phyloP scores from a whole-genome alignment of 2,113 vertebrate genomes.

The Plecotus auritus region DNA sequence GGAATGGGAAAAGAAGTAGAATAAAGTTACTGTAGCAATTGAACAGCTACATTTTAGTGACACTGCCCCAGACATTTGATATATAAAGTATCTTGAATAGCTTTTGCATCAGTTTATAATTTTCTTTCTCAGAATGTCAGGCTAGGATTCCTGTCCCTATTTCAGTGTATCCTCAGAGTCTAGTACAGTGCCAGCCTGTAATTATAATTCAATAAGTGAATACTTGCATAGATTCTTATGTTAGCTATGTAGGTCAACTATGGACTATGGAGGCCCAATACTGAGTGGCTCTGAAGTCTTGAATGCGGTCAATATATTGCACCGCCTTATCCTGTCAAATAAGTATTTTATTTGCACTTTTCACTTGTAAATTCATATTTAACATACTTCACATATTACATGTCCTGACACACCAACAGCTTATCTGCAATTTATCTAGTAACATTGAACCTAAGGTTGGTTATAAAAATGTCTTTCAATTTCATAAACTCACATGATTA shows the following conservation, averaged over 20 bases:
- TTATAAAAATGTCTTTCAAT: not conserved
- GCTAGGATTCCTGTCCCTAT: not conserved
- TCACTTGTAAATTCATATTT: conserved; percentile 17
- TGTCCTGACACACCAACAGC: not conserved
- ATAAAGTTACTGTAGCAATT: not conserved
- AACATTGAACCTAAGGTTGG: not conserved
- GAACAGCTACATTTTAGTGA: not conserved
- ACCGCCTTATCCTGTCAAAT: not conserved
- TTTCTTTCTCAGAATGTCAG: not conserved
- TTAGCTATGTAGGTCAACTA: not conserved
- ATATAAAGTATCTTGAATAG: not conserved
- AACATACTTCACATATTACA: not conserved
- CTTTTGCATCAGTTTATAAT: not conserved
- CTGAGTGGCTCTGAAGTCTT: not conserved
- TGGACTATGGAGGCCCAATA: not conserved
- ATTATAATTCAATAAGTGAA: not conserved
- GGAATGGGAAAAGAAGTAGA: not conserved
- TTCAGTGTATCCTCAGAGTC: not conserved
- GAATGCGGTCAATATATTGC: not conserved
- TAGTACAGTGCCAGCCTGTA: not conserved
- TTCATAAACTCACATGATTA: not conserved
- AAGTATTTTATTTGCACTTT: not conserved
- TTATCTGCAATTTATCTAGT: not conserved
- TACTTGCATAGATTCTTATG: not conserved
- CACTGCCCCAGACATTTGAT: not conserved